Evolutionary conservation across 2,888 invertebrate species (phyloP).

Genomic region (Lymantria monacha): DNA sequence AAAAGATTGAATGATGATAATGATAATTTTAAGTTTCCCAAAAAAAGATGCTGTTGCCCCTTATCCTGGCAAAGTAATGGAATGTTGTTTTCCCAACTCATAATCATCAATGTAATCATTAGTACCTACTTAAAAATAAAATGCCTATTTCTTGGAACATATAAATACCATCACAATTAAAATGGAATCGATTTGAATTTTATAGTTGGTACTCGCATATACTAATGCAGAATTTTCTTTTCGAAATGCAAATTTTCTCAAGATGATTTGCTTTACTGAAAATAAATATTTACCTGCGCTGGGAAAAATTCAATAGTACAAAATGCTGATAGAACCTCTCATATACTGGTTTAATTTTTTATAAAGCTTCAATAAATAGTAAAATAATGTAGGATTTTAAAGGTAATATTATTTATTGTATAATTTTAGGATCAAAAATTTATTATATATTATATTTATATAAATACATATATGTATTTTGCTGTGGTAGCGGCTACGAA

Average conservation of each 20-base stretch:
- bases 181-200: constrained; percentile 20
- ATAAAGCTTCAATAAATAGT: constrained; percentile 27
- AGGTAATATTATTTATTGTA: neutral
- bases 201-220: constrained; percentile 16
- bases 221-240: constrained; percentile 37
- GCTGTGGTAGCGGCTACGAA: too few relatives aligned
- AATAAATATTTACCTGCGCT: constrained; percentile 42
- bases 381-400: constrained; percentile 12
- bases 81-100: too few relatives aligned
- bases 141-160: too few relatives aligned
- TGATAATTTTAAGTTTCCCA: too few relatives aligned
- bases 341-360: constrained; percentile 39
- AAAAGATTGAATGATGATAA: too few relatives aligned
- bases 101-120: too few relatives aligned
- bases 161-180: constrained; percentile 11
- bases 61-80: too few relatives aligned
- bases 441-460: constrained; percentile 27
- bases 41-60: too few relatives aligned
- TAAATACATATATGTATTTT: too few relatives aligned
- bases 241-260: constrained; percentile 36
- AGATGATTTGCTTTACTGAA: constrained; percentile 38
- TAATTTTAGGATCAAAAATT: constrained; percentile 16
- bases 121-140: too few relatives aligned
- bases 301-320: constrained; percentile 36
- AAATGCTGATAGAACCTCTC: constrained; percentile 34